phyloP scores from a whole-genome alignment of 2,888 invertebrate species.

The Mallateleia sp. region DNA sequence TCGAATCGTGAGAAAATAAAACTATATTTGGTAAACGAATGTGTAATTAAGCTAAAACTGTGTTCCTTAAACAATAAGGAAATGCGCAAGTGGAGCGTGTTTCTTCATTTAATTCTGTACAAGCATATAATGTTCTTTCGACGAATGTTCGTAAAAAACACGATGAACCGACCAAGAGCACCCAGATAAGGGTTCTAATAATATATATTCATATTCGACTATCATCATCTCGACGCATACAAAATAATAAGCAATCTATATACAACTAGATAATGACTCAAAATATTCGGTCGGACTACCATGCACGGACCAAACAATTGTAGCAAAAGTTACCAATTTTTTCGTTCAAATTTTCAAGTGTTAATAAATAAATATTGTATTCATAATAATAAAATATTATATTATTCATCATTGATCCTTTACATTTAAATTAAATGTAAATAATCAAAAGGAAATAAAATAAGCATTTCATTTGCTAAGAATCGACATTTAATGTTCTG shows the following conservation, averaged over 20 bases:
- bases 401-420: too few species aligned
- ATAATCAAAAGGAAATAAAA: too few species aligned
- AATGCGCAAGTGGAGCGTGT: conserved; percentile 33
- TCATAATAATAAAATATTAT: too few species aligned
- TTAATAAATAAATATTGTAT: too few species aligned
- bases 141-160: conserved; percentile 12
- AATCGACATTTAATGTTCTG: too few species aligned
- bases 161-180: conserved; percentile 22
- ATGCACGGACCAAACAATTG: conserved; percentile 39
- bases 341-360: too few species aligned
- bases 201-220: conserved; percentile 25
- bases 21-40: too few species aligned
- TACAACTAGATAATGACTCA: conserved; percentile 51
- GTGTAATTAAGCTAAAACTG: too few species aligned
- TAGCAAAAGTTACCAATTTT: conserved; percentile 10
- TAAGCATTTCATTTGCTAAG: too few species aligned
- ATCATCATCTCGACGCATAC: conserved; percentile 42
- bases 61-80: conserved; percentile 4
- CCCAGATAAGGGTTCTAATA: conserved; percentile 6
- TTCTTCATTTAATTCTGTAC: conserved; percentile 34
- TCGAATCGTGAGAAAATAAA: too few species aligned
- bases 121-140: conserved; percentile 20
- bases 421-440: too few species aligned
- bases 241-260: conserved; percentile 46
- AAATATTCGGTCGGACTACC: conserved; percentile 34